Evolutionary conservation across 2,888 invertebrate genomes (phyloP), one percentile per base, ranked within the genome.

Genomic region (Ichneumon xanthorius): DNA sequence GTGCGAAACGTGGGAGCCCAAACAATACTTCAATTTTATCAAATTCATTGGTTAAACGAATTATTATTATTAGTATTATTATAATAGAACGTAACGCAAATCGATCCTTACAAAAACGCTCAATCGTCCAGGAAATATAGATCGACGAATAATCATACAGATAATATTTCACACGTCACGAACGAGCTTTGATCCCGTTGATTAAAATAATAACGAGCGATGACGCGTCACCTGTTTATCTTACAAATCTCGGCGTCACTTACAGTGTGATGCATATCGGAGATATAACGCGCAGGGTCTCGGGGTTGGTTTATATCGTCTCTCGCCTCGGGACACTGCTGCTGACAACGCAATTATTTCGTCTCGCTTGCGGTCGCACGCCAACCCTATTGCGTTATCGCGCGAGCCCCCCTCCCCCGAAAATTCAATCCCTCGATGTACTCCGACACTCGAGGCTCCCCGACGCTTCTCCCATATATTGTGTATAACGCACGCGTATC

Each of bases 341-440:
- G 86, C 88, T 92, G 92, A 92, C 92, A 92, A 92, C 85, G 90
- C 91, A 92, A 92, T 92, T 92, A 92, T 90, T 90, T 89, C 90
- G 86, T 90, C 90, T 90, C 88, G 88, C 87, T 90, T 90, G 91
- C 87, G 91, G 91, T 91, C 87, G 87, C 88, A 84, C 91, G 86
- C 88, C 88, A 73, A 84, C 86, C 86, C 86, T 78, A 80, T 82
- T 84, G 84, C 82, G 85, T 84, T 88, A 88, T 87, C 88, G 85
- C 68, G 76, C 81, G 63, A 16, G 75, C 76, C 82, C 85, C 50
- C 68, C 45, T 16, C 4, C 3, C 45, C 45, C 14, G 14, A 48
- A 82, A 82, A 84, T 86, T 82, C 85, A 84, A 84, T 80, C 77
- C 84, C 79, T 61, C 50, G 11, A 48, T 65, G 50, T 19, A 45